Percentiles rank a stretch among this genome's conserved stretches.
Evolutionary conservation across 2,888 invertebrate genomes (phyloP).

Genomic region (Trachelus troglodyta): DNA sequence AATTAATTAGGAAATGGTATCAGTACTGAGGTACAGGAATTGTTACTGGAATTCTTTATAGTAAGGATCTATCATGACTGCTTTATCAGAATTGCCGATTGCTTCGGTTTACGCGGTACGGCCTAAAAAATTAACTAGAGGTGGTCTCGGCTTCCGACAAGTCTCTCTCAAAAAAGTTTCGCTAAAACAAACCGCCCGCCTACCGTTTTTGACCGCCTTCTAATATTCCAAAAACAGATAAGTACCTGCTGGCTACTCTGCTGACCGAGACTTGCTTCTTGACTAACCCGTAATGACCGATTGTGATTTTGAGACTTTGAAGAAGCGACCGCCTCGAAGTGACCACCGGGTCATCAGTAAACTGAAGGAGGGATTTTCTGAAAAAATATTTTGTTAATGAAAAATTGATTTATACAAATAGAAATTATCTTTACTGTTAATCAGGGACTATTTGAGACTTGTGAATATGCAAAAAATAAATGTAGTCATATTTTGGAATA

Average conservation of each 20-base stretch:
- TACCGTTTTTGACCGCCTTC: constrained; percentile 15
- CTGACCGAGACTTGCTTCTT: not conserved
- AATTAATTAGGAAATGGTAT: not conserved
- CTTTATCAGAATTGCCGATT: not conserved
- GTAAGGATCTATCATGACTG: not conserved
- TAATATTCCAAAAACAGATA: constrained; percentile 13
- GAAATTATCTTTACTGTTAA: not conserved
- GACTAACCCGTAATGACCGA: not conserved
- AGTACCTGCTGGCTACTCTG: not conserved
- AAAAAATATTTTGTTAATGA: not conserved
- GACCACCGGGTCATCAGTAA: not conserved
- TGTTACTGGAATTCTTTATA: not conserved
- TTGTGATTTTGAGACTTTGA: not conserved
- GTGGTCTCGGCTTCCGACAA: constrained; percentile 17
- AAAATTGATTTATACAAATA: not conserved
- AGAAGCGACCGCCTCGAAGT: constrained; percentile 2
- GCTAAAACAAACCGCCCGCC: constrained; percentile 24
- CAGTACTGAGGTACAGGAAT: not conserved
- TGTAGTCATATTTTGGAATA: constrained; percentile 7
- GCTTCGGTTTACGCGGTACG: not conserved
- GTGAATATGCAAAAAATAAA: not conserved
- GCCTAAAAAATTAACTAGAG: constrained; percentile 11
- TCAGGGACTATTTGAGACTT: not conserved
- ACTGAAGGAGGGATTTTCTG: not conserved
- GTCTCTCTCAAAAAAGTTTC: constrained; percentile 9